phyloP scores from a whole-genome alignment of 2,888 invertebrate genomes.

The Glyphotaelius pellucidus region DNA sequence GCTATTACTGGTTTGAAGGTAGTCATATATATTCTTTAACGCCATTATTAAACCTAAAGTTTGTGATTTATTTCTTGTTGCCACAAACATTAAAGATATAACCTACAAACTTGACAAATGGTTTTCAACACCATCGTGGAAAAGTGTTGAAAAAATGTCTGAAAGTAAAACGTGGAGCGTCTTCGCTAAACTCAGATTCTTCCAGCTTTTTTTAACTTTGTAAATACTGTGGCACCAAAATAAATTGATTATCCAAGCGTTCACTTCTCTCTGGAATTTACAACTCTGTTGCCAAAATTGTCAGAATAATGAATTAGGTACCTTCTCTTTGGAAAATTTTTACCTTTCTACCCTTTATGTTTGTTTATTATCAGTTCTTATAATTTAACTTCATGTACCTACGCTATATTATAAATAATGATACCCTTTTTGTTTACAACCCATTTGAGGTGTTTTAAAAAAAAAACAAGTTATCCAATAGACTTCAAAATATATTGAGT shows the following conservation, averaged over 20 bases:
- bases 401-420: too few species aligned
- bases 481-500: too few species aligned
- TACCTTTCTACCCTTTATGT: too few species aligned
- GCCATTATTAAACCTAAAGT: background rate
- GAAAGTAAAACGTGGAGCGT: background rate
- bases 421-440: too few species aligned
- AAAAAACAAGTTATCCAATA: too few species aligned
- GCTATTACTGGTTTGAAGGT: background rate
- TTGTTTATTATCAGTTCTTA: too few species aligned
- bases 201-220: background rate
- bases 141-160: background rate
- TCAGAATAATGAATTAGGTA: background rate
- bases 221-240: background rate
- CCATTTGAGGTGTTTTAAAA: too few species aligned
- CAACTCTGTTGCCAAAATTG: background rate
- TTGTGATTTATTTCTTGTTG: background rate
- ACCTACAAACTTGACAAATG: background rate
- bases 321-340: too few species aligned
- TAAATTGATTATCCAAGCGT: background rate
- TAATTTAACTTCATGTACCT: too few species aligned
- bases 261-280: background rate
- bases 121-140: background rate
- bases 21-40: background rate
- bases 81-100: background rate
- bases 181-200: background rate